Evolutionary conservation across 2,113 vertebrate species (phyloP).

Genomic region (Otolemur garnettii): DNA sequence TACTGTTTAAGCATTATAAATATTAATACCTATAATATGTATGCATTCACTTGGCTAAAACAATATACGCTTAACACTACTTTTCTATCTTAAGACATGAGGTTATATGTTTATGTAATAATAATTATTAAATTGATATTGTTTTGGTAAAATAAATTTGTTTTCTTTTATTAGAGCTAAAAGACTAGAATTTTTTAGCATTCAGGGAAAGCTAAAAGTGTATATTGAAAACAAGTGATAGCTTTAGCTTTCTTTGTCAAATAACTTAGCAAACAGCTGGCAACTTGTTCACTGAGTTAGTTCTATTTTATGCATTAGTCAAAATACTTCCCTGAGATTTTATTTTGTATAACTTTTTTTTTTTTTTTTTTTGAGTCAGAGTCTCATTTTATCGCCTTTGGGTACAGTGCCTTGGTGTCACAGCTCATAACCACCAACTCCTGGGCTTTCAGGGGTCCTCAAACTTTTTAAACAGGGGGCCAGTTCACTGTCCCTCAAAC

Average conservation of each 20-base stretch:
- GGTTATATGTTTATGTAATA: background rate
- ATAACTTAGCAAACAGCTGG: slow-evolving; percentile 26
- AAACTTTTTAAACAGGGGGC: too few relatives aligned
- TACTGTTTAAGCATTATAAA: background rate
- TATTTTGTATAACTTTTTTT: background rate
- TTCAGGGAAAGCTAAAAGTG: background rate
- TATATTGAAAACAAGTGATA: background rate
- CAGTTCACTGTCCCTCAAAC: too few relatives aligned
- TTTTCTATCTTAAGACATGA: background rate
- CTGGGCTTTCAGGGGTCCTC: too few relatives aligned
- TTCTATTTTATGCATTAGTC: slow-evolving; percentile 32
- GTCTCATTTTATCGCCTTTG: too few relatives aligned
- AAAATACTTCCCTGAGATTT: slow-evolving; percentile 14
- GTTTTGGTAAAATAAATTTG: background rate
- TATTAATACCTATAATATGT: background rate
- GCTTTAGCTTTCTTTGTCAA: background rate
- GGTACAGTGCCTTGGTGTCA: too few relatives aligned
- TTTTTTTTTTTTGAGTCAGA: too few relatives aligned
- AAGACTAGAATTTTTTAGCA: background rate
- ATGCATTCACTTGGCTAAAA: background rate
- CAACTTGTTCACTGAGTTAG: slow-evolving; percentile 30
- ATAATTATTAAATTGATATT: background rate
- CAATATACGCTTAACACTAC: background rate
- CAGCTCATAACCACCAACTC: too few relatives aligned
- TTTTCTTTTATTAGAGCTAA: background rate